A percentile compares a stretch with the other conserved stretches of the same genome.
These are phyloP conservation scores for Alca torda DNA, from an alignment of 2,797 vertebrate genomes.

Conservation along the genomic window DNA sequence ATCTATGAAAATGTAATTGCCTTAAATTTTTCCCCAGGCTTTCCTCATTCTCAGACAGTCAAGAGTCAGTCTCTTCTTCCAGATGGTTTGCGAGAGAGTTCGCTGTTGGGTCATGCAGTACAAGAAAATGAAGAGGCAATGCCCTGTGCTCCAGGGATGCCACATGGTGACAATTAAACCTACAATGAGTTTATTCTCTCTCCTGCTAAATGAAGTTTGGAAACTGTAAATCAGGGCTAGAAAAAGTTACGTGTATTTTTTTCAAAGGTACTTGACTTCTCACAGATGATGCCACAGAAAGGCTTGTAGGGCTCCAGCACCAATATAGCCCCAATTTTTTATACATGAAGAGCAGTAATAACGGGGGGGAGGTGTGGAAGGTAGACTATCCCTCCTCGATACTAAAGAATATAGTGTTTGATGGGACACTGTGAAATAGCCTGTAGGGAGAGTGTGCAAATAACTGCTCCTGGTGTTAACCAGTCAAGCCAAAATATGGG, in stretches of 20 bases:
- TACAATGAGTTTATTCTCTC: neutral
- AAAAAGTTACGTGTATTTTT: neutral
- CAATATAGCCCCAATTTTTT: neutral
- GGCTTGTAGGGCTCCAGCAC: neutral
- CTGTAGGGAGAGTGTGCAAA: neutral
- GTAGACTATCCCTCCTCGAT: neutral
- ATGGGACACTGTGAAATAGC: neutral
- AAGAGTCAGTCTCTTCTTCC: neutral
- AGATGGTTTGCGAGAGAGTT: neutral
- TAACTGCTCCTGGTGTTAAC: neutral
- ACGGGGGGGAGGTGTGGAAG: neutral
- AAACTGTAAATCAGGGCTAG: neutral
- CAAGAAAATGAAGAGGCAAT: neutral
- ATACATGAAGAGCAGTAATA: neutral
- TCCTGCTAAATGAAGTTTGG: neutral
- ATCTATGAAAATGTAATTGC: conserved; percentile 5
- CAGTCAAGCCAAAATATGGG: neutral
- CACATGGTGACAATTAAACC: neutral
- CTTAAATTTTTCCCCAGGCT: neutral
- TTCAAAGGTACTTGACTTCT: neutral
- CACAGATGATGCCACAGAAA: neutral
- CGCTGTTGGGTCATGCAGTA: neutral
- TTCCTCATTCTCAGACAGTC: neutral
- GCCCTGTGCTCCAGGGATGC: neutral
- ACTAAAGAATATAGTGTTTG: neutral